Percentiles rank a stretch among this genome's conserved stretches.
Conservation (phyloP, 2,113 vertebrate species). For the Malurus cyaneus region DNA sequence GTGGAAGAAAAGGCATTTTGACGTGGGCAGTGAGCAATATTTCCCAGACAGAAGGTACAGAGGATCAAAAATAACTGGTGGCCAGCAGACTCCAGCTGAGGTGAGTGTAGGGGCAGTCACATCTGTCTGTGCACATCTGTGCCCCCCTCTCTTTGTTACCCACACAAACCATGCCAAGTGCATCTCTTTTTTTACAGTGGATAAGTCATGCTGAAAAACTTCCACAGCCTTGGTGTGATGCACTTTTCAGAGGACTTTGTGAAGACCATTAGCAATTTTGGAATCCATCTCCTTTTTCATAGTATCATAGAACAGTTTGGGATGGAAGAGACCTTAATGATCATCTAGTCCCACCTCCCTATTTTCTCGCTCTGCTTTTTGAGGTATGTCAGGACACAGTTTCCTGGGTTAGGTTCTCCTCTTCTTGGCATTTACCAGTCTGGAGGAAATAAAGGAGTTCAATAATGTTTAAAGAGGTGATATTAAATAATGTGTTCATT, state of each 20-base stretch:
- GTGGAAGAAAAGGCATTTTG: not conserved
- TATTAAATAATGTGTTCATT: not conserved
- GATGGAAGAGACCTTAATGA: not conserved
- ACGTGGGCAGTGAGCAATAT: accelerated
- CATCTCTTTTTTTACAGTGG: no score
- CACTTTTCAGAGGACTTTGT: not conserved
- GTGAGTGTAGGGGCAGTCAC: not conserved
- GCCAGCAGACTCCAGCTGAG: not conserved
- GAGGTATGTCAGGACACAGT: not conserved
- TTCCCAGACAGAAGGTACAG: not conserved
- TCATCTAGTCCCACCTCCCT: not conserved
- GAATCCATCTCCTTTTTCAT: not conserved
- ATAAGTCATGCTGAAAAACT: not conserved
- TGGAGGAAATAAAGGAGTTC: not conserved
- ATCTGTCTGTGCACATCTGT: not conserved
- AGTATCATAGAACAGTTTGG: not conserved
- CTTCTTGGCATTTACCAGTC: not conserved
- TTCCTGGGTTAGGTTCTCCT: not conserved
- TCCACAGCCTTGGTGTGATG: not conserved
- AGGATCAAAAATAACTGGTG: not conserved
- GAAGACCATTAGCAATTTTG: not conserved
- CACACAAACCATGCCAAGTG: not conserved
- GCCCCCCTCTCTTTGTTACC: not conserved
- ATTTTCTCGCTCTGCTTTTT: not conserved
- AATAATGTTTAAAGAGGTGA: not conserved